Conservation (phyloP, 1,140 invertebrate species). For the Propsilocerus akamusi region DNA sequence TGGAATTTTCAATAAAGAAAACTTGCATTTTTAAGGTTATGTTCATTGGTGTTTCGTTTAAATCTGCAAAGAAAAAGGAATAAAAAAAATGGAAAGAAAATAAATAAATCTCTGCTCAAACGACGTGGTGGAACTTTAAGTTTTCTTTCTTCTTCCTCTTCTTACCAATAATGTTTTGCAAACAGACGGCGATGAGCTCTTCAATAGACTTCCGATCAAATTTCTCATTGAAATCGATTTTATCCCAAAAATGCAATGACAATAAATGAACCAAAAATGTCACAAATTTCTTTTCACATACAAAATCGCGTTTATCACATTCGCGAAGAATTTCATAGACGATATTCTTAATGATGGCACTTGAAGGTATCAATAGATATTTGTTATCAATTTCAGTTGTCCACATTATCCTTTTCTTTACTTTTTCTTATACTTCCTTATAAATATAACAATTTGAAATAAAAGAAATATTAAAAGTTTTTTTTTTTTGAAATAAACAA, state of each 20-base stretch:
- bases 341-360: conserved; percentile 17
- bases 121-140: no score
- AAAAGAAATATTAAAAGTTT: no score
- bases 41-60: not conserved
- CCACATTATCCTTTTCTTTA: not conserved
- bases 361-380: not conserved
- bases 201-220: not conserved
- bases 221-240: not conserved
- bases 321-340: not conserved
- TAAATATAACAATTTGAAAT: no score
- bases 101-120: no score
- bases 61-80: not conserved
- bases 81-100: no score
- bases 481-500: no score
- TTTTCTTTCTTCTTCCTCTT: no score
- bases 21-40: conserved; percentile 5
- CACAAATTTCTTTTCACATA: not conserved
- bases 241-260: not conserved
- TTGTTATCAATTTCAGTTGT: not conserved
- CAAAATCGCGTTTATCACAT: conserved; percentile 1
- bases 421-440: no score
- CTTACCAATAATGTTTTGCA: not conserved
- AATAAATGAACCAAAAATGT: not conserved
- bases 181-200: not conserved
- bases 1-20: conserved; percentile 2